These are phyloP conservation scores for Ramazzottius varieornatus DNA, from an alignment of 2,888 invertebrate genomes.

Conservation along the genomic window DNA sequence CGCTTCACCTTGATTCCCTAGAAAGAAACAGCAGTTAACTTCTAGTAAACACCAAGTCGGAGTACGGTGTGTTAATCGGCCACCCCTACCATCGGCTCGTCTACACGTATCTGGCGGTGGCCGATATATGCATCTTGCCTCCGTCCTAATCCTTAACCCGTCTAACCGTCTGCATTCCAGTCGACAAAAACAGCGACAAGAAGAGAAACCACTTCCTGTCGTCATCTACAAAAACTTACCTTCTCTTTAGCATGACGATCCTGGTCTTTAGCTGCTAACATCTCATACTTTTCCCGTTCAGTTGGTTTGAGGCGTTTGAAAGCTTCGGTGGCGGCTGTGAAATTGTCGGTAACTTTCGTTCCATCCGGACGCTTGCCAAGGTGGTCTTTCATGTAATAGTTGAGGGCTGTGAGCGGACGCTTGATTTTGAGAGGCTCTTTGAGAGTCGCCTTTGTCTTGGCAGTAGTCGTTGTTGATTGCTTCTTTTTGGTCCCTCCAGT, in stretches of 20 bases:
- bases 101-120: too few relatives aligned
- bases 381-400: not conserved
- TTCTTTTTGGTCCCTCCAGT: too few relatives aligned
- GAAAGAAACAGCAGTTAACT: not conserved
- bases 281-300: not conserved
- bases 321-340: not conserved
- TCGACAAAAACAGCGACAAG: not conserved
- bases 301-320: not conserved
- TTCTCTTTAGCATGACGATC: not conserved
- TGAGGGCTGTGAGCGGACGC: not conserved
- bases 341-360: not conserved
- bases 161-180: not conserved
- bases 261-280: not conserved
- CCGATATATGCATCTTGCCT: too few relatives aligned
- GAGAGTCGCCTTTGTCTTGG: too few relatives aligned
- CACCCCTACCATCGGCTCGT: too few relatives aligned
- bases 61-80: too few relatives aligned
- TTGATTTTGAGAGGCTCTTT: too few relatives aligned
- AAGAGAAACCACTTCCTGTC: not conserved
- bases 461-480: too few relatives aligned
- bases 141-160: too few relatives aligned
- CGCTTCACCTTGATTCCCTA: not conserved
- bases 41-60: too few relatives aligned
- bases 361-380: not conserved
- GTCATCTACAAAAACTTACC: not conserved